Conservation (phyloP, 37 sponge, comb jelly and placozoan species). For the Chondrilla cf. caribensis region DNA sequence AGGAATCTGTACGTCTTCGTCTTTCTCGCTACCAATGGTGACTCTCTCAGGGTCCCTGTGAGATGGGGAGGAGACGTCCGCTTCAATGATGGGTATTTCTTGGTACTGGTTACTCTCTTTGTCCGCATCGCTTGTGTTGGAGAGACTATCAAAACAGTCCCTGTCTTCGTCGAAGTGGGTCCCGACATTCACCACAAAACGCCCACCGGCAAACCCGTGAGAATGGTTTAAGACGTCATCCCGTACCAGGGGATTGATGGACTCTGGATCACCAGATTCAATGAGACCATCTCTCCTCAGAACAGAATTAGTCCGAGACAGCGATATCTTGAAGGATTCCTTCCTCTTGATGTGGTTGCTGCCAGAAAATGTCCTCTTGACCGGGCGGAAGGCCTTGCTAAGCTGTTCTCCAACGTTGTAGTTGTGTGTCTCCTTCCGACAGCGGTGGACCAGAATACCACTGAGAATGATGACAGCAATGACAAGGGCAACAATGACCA, state of each 20-base stretch:
- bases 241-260: constrained; percentile 4
- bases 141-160: neutral
- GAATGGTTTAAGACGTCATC: neutral
- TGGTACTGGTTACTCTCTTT: constrained; percentile 9
- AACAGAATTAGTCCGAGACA: neutral
- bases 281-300: neutral
- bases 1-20: neutral
- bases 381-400: neutral
- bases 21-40: neutral
- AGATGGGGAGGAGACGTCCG: no score
- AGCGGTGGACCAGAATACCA: constrained; percentile 25
- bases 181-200: neutral
- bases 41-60: constrained; percentile 8
- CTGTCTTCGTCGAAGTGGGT: neutral
- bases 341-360: neutral
- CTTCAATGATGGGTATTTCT: constrained; percentile 10
- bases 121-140: neutral
- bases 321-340: neutral
- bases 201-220: neutral
- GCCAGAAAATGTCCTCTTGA: neutral
- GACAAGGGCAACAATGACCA: constrained; percentile 35
- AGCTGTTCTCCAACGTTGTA: neutral
- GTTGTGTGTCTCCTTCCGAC: neutral
- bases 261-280: constrained; percentile 1
- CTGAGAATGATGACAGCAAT: neutral